phyloP scores from a whole-genome alignment of 2,888 invertebrate species.

The Melanostoma mellinum region DNA sequence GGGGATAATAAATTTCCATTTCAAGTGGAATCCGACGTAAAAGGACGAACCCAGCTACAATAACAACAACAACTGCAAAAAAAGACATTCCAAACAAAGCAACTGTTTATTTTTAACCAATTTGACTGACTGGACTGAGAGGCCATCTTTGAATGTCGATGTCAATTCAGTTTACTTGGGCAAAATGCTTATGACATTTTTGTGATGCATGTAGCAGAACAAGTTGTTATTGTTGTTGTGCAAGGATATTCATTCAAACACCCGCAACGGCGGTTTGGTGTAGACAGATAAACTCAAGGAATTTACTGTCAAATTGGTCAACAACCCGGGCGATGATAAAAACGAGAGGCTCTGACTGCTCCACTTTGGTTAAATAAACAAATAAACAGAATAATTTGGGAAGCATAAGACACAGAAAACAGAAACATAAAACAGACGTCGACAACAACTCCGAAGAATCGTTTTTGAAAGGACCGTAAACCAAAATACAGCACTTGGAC shows the following conservation, averaged over 20 bases:
- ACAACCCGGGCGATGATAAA: conserved; percentile 24
- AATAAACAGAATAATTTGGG: conserved; percentile 48
- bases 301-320: conserved; percentile 56
- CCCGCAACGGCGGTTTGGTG: conserved; percentile 53
- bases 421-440: conserved; percentile 2
- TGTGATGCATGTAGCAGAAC: conserved; percentile 48
- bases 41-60: conserved; percentile 22
- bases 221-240: conserved; percentile 35
- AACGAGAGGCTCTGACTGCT: conserved; percentile 53
- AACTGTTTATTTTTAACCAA: conserved; percentile 28
- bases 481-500: conserved; percentile 31
- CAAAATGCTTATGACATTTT: conserved; percentile 60
- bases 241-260: conserved; percentile 60
- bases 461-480: conserved; percentile 40
- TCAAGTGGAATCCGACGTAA: conserved; percentile 46
- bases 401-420: conserved; percentile 39
- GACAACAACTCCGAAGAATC: conserved; percentile 26
- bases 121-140: not conserved
- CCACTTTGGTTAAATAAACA: conserved; percentile 65
- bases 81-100: not conserved
- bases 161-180: conserved; percentile 52
- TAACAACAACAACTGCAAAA: not conserved
- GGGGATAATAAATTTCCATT: conserved; percentile 64
- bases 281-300: conserved; percentile 33
- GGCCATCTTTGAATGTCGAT: conserved; percentile 9